These are phyloP conservation scores for Hirudo medicinalis DNA, from an alignment of 1,140 invertebrate genomes.

Conservation along the genomic window DNA sequence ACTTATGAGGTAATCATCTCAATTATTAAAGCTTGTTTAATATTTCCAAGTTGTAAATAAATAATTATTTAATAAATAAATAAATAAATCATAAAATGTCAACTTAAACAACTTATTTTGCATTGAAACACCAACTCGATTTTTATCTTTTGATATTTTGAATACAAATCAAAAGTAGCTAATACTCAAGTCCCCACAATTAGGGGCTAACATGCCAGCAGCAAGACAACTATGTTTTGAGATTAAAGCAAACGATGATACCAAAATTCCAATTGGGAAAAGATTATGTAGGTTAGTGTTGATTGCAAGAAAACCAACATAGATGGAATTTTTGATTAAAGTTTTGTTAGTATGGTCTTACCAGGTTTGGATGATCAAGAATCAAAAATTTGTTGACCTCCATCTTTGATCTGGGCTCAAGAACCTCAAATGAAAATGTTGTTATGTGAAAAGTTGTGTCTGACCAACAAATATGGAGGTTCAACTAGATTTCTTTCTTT, in stretches of 20 bases:
- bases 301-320: no score
- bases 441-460: neutral
- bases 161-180: no score
- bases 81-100: neutral
- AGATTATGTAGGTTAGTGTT: neutral
- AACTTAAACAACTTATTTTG: no score
- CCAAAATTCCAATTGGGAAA: neutral
- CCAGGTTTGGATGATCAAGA: slow-evolving; percentile 7
- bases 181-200: no score
- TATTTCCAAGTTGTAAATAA: no score
- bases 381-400: neutral
- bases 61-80: neutral
- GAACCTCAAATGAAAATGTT: neutral
- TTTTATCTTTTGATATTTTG: no score
- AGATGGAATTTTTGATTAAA: no score
- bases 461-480: neutral
- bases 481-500: neutral
- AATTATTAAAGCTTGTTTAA: neutral
- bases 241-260: no score
- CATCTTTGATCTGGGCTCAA: neutral
- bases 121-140: no score
- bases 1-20: neutral
- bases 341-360: neutral
- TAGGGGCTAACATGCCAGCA: no score
- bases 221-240: no score